phyloP scores from a whole-genome alignment of 2,888 invertebrate genomes.

The Poecilus cupreus region DNA sequence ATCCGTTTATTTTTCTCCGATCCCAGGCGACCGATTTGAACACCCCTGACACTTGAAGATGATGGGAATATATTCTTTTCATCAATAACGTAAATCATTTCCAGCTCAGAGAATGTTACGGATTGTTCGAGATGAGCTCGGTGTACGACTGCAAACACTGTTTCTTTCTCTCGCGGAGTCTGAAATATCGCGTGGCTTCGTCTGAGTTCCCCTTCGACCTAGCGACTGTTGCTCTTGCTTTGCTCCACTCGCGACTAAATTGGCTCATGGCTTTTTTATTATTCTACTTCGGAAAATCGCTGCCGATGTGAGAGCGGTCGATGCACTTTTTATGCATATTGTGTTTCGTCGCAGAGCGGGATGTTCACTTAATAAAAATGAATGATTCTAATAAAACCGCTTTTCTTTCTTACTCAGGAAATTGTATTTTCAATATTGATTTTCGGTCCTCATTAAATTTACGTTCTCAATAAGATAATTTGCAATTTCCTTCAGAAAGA shows the following conservation, averaged over 20 bases:
- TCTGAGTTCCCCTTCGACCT: background rate
- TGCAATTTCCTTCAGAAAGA: too few relatives aligned
- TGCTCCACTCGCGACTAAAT: constrained; percentile 9
- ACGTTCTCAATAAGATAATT: too few relatives aligned
- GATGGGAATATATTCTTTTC: constrained; percentile 56
- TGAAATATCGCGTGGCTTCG: constrained; percentile 41
- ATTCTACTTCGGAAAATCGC: background rate
- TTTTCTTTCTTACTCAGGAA: background rate
- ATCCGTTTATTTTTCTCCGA: constrained; percentile 46
- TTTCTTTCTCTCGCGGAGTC: background rate
- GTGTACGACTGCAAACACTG: constrained; percentile 25
- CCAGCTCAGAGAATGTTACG: constrained; percentile 55
- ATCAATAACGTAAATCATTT: constrained; percentile 59
- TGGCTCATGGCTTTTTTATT: constrained; percentile 37
- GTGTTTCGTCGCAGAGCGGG: background rate
- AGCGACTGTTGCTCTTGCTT: constrained; percentile 3
- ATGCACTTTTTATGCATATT: constrained; percentile 37
- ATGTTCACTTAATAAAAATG: constrained; percentile 19
- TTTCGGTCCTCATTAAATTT: background rate
- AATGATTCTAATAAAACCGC: constrained; percentile 10
- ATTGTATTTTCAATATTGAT: background rate
- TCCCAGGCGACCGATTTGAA: constrained; percentile 54
- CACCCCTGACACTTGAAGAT: constrained; percentile 58
- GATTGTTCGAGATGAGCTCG: constrained; percentile 50
- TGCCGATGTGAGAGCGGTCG: background rate